Evolutionary conservation across 2,797 vertebrate species (phyloP).

Genomic region (Denticeps clupeoides): DNA sequence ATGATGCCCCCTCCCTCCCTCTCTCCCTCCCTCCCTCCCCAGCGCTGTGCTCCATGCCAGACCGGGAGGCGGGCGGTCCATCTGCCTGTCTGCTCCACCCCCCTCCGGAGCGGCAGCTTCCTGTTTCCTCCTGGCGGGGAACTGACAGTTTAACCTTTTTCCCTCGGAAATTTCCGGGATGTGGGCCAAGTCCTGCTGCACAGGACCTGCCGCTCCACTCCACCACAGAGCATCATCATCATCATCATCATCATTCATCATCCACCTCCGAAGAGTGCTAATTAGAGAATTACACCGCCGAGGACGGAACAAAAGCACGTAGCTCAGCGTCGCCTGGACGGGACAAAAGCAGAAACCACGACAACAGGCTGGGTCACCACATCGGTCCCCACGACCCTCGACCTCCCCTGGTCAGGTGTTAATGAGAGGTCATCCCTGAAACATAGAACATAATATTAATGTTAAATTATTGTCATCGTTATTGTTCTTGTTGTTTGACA

Average conservation of each 20-base stretch:
- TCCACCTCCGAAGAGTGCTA: no score
- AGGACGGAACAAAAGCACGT: no score
- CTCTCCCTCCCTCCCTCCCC: constrained; percentile 11
- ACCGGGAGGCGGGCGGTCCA: constrained; percentile 2
- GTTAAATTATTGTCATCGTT: no score
- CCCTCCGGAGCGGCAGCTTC: constrained; percentile 17
- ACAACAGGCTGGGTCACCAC: no score
- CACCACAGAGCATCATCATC: not conserved
- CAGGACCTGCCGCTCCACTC: constrained; percentile 10
- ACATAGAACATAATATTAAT: no score
- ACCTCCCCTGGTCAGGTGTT: no score
- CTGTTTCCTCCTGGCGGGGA: constrained; percentile 17
- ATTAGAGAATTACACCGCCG: no score
- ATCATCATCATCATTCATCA: not conserved
- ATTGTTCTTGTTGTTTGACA: no score
- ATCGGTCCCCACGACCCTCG: no score
- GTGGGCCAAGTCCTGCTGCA: constrained; percentile 27
- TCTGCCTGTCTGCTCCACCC: constrained; percentile 16
- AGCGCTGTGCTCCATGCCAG: not conserved
- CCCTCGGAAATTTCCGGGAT: constrained; percentile 33
- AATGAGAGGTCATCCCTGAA: no score
- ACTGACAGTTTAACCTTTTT: constrained; percentile 33
- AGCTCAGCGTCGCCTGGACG: no score
- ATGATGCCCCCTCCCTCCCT: not conserved
- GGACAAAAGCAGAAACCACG: no score